Percentiles rank a stretch among this genome's conserved stretches.
These are phyloP conservation scores for Anhinga anhinga DNA, from an alignment of 2,113 vertebrate genomes.

Conservation along the genomic window DNA sequence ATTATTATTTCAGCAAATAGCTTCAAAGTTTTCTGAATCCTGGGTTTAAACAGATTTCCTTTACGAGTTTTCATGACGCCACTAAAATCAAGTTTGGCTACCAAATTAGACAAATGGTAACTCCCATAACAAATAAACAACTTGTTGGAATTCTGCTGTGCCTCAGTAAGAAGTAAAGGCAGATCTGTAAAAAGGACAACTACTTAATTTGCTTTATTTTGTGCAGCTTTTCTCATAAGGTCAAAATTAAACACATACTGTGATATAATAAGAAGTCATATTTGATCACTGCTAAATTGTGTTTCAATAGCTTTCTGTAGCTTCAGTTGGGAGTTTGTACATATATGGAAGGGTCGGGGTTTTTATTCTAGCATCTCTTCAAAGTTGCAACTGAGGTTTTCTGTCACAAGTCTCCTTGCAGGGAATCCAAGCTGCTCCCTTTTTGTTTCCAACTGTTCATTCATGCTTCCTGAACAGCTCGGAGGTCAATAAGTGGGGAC, in stretches of 20 bases:
- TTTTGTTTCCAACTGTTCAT: neutral
- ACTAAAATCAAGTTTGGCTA: neutral
- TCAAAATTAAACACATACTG: neutral
- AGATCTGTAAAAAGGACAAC: neutral
- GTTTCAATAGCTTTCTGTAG: neutral
- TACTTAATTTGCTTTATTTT: neutral
- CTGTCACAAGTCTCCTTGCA: neutral
- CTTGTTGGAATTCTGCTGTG: neutral
- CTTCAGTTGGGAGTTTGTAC: neutral
- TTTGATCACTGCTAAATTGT: neutral
- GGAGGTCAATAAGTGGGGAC: neutral
- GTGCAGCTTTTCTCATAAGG: neutral
- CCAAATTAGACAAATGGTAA: neutral
- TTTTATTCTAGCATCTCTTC: neutral
- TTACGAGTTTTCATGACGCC: neutral
- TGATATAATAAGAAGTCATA: neutral
- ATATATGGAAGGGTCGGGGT: neutral
- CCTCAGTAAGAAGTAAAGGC: neutral
- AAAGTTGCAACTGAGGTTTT: neutral
- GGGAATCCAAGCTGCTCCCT: neutral
- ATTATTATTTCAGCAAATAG: neutral
- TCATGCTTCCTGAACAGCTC: neutral
- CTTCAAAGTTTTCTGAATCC: neutral
- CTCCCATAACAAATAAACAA: neutral
- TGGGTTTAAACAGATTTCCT: neutral